phyloP scores from a whole-genome alignment of 2,888 invertebrate species.

The Camptogramma bilineatum region DNA sequence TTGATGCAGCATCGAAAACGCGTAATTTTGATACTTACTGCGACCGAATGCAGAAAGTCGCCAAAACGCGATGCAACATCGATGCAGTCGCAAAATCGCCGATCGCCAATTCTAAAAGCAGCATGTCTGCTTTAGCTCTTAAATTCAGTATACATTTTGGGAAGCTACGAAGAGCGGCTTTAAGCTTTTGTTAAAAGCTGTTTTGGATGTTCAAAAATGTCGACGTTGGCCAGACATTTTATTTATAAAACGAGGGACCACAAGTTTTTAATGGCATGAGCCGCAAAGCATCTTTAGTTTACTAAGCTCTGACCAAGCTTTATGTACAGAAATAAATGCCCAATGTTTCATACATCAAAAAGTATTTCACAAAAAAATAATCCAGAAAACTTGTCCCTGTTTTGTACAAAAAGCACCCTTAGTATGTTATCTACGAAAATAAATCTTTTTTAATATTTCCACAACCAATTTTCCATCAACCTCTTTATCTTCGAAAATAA shows the following conservation, averaged over 20 bases:
- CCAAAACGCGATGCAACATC: too few relatives aligned
- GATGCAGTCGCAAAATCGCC: too few relatives aligned
- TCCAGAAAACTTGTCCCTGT: background rate
- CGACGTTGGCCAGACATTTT: background rate
- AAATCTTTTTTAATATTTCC: slow-evolving; percentile 19
- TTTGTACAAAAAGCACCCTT: background rate
- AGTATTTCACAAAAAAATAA: background rate
- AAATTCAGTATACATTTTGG: background rate
- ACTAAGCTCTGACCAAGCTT: background rate
- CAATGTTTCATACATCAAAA: background rate
- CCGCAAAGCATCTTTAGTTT: background rate
- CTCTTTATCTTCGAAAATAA: slow-evolving; percentile 21
- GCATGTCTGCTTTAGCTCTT: too few relatives aligned
- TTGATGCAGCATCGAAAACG: too few relatives aligned
- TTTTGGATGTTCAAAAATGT: slow-evolving; percentile 6
- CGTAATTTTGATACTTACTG: too few relatives aligned
- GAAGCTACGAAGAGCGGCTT: slow-evolving; percentile 15
- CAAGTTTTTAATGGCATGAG: background rate
- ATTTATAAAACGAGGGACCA: background rate
- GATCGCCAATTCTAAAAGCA: too few relatives aligned
- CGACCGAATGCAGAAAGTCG: too few relatives aligned
- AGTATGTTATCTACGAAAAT: slow-evolving; percentile 2
- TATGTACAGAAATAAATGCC: background rate
- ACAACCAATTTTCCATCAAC: slow-evolving; percentile 24
- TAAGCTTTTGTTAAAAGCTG: slow-evolving; percentile 31